phyloP scores from a whole-genome alignment of 1,140 invertebrate species.

The Drosophila nasuta region DNA sequence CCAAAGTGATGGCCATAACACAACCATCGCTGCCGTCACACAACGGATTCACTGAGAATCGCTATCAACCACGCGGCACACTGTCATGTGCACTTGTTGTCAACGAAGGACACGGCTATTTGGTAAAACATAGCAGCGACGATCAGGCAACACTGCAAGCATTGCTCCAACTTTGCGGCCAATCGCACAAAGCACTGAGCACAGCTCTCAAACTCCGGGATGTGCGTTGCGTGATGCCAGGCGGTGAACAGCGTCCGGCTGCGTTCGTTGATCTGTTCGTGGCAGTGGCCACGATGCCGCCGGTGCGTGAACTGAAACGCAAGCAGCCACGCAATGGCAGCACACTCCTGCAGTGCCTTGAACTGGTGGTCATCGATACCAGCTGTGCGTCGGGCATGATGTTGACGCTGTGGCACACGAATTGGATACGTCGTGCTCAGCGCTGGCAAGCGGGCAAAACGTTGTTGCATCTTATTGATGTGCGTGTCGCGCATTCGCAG shows the following conservation, averaged over 20 bases:
- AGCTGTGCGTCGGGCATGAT: constrained; percentile 80
- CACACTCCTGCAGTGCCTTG: constrained; percentile 73
- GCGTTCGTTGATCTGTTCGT: constrained; percentile 83
- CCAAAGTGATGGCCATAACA: constrained; percentile 44
- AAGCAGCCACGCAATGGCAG: constrained; percentile 46
- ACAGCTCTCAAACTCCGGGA: constrained; percentile 82
- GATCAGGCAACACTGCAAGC: constrained; percentile 75
- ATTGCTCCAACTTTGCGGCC: constrained; percentile 64
- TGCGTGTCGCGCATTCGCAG: constrained; percentile 81
- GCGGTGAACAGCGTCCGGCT: constrained; percentile 14
- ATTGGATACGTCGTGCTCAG: constrained; percentile 78
- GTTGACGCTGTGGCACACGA: constrained; percentile 85
- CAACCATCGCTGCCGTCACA: not conserved
- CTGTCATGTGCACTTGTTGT: constrained; percentile 86
- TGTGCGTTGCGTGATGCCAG: constrained; percentile 64
- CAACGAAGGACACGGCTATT: constrained; percentile 86
- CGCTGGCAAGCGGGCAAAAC: constrained; percentile 85
- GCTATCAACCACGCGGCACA: constrained; percentile 86
- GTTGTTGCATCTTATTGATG: constrained; percentile 85
- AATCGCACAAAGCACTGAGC: constrained; percentile 86
- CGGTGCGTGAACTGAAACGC: constrained; percentile 78
- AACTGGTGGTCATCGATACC: constrained; percentile 85
- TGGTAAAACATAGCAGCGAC: constrained; percentile 76
- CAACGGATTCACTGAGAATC: constrained; percentile 42
- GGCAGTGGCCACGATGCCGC: constrained; percentile 73